These are phyloP conservation scores for Sphenopsis melanotis DNA, from an alignment of 2,797 vertebrate species.

Conservation along the genomic window DNA sequence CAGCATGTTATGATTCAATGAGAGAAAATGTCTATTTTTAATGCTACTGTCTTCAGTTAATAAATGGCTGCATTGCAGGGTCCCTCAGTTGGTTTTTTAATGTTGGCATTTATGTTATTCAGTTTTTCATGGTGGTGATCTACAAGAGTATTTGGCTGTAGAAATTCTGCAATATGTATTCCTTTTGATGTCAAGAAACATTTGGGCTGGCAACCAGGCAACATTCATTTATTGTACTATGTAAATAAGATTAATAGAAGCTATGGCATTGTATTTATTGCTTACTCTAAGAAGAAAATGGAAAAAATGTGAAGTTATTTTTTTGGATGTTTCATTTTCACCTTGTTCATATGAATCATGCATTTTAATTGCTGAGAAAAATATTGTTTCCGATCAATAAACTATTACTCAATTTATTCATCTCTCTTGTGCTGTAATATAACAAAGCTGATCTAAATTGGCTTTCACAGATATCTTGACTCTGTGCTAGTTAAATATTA, in stretches of 20 bases:
- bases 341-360: slow-evolving; percentile 14
- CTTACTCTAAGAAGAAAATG: slow-evolving; percentile 19
- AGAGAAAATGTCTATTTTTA: slow-evolving; percentile 22
- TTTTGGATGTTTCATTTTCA: slow-evolving; percentile 45
- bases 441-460: not conserved
- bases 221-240: slow-evolving; percentile 24
- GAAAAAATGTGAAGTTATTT: slow-evolving; percentile 63
- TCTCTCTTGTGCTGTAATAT: not conserved
- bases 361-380: slow-evolving; percentile 52
- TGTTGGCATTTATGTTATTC: not conserved
- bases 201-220: slow-evolving; percentile 32
- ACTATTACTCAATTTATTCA: slow-evolving; percentile 1
- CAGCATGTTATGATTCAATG: not conserved
- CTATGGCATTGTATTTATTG: slow-evolving; percentile 61
- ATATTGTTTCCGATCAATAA: slow-evolving; percentile 54
- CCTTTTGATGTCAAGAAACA: not conserved
- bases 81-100: not conserved
- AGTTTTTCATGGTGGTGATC: not conserved
- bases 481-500: not conserved
- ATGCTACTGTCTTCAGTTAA: slow-evolving; percentile 22
- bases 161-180: not conserved
- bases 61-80: not conserved
- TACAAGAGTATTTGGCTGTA: not conserved
- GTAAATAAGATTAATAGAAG: slow-evolving; percentile 53
- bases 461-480: not conserved